Percentiles rank a stretch among this genome's conserved stretches.
phyloP scores from a whole-genome alignment of 1,140 invertebrate genomes.

The Galleria mellonella region DNA sequence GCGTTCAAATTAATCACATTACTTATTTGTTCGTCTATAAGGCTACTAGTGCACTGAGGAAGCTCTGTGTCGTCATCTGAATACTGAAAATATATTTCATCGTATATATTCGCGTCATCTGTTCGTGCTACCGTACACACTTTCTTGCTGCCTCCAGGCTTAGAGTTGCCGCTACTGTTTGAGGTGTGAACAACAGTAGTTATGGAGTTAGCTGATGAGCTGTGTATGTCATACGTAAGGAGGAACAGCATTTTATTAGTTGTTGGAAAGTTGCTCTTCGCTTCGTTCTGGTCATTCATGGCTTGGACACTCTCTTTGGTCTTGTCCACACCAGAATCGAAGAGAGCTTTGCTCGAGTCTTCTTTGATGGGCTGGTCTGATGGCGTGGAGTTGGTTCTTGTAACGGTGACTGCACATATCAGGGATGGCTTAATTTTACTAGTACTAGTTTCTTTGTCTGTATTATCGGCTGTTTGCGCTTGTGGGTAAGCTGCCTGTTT shows the following conservation, averaged over 20 bases:
- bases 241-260: slow-evolving; percentile 65
- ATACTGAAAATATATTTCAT: slow-evolving; percentile 69
- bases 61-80: slow-evolving; percentile 69
- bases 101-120: slow-evolving; percentile 63
- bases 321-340: slow-evolving; percentile 47
- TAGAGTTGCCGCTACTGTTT: slow-evolving; percentile 59
- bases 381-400: slow-evolving; percentile 32
- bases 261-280: slow-evolving; percentile 51
- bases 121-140: slow-evolving; percentile 48
- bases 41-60: slow-evolving; percentile 57
- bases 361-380: slow-evolving; percentile 51
- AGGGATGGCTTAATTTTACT: slow-evolving; percentile 53
- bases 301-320: slow-evolving; percentile 60
- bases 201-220: slow-evolving; percentile 55
- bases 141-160: slow-evolving; percentile 69
- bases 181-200: slow-evolving; percentile 60
- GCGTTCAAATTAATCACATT: slow-evolving; percentile 67
- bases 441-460: slow-evolving; percentile 43
- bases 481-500: slow-evolving; percentile 47
- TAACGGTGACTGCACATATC: slow-evolving; percentile 54
- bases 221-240: slow-evolving; percentile 67
- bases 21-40: slow-evolving; percentile 65
- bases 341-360: slow-evolving; percentile 55
- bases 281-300: slow-evolving; percentile 72
- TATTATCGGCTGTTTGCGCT: slow-evolving; percentile 36